Evolutionary conservation across 2,888 invertebrate genomes (phyloP).

Genomic region (Hirudinaria manillensis): DNA sequence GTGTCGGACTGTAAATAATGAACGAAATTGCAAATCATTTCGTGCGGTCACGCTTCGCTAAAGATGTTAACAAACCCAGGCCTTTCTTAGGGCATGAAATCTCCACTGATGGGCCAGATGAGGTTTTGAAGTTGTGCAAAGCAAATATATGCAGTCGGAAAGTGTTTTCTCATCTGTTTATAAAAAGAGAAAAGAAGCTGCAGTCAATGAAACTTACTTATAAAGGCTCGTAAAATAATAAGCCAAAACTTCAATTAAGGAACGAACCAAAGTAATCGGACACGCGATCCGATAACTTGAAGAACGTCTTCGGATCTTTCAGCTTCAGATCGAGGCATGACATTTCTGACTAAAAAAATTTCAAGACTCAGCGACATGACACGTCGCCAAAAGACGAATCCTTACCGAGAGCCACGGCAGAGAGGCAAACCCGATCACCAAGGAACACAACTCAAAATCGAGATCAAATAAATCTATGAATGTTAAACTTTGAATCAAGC

Average conservation of each 20-base stretch:
- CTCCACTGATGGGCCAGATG: constrained; percentile 31
- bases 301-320: background rate
- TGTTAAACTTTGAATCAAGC: background rate
- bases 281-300: constrained; percentile 6
- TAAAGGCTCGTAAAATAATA: no score
- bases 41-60: background rate
- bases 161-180: background rate
- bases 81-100: constrained; percentile 10
- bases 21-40: background rate
- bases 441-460: constrained; percentile 2
- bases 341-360: constrained; percentile 10
- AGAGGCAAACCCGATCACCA: constrained; percentile 32
- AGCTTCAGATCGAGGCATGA: constrained; percentile 3
- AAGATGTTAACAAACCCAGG: constrained; percentile 16
- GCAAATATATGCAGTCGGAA: background rate
- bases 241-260: no score
- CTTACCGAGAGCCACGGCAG: constrained; percentile 38
- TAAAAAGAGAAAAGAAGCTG: background rate
- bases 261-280: background rate
- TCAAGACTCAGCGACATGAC: background rate
- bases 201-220: background rate
- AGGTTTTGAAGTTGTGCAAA: constrained; percentile 15
- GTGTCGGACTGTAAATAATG: background rate
- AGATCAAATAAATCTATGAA: constrained; percentile 18
- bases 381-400: background rate